Conservation (phyloP, 2,888 invertebrate genomes). For the Eulithis testata region DNA sequence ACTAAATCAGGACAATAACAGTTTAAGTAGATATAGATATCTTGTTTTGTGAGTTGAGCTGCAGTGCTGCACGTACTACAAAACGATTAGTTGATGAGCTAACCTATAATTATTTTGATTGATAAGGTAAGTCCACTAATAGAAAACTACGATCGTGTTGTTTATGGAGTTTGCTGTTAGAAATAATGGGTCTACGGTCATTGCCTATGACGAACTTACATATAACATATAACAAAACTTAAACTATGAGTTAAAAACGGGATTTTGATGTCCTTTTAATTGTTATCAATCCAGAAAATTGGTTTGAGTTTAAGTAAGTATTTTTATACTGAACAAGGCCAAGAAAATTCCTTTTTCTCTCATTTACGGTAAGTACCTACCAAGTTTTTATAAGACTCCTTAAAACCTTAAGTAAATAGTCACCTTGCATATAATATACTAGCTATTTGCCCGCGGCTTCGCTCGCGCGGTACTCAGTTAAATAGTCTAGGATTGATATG, state of each 20-base stretch:
- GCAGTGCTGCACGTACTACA: constrained; percentile 1
- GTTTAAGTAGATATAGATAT: background rate
- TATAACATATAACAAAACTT: no score
- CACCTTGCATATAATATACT: no score
- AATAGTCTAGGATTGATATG: no score
- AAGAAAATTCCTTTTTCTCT: no score
- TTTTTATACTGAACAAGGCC: background rate
- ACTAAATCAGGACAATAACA: constrained; percentile 3
- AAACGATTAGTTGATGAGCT: constrained; percentile 20
- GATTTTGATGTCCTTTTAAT: background rate
- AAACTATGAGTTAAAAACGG: no score
- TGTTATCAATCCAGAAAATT: background rate
- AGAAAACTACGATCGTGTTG: background rate
- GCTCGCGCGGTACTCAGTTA: no score
- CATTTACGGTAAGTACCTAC: no score
- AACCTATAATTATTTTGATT: constrained; percentile 13
- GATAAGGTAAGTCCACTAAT: constrained; percentile 5
- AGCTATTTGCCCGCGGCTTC: no score
- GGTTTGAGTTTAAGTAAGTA: background rate
- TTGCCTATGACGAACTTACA: background rate
- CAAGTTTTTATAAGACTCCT: no score
- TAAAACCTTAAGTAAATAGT: no score
- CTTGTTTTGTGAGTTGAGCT: background rate
- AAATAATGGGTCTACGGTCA: background rate
- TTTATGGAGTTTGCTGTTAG: background rate